phyloP scores from a whole-genome alignment of 92 coral and sea anemone species.

The Actinernus sp. region DNA sequence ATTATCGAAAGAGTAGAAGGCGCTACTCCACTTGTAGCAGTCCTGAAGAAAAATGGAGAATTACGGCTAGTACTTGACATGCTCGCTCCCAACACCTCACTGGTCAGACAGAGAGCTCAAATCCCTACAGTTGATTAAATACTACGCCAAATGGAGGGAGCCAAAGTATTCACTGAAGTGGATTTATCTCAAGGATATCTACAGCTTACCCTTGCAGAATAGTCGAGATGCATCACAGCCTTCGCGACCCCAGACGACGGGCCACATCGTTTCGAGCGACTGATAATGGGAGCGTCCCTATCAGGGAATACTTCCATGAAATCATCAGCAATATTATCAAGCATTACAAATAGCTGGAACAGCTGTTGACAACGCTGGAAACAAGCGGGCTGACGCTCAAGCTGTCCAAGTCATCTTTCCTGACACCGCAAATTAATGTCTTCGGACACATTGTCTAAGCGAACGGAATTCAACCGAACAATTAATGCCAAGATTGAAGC shows the following conservation, averaged over 20 bases:
- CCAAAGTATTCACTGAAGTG: too few relatives aligned
- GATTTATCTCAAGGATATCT: too few relatives aligned
- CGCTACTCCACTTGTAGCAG: slow-evolving; percentile 38
- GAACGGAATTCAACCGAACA: slow-evolving; percentile 51
- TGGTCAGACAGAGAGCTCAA: slow-evolving; percentile 45
- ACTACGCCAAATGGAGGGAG: slow-evolving; percentile 54
- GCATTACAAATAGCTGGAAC: slow-evolving; percentile 35
- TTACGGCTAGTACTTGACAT: slow-evolving; percentile 53
- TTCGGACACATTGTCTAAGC: slow-evolving; percentile 58
- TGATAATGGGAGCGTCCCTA: slow-evolving; percentile 39
- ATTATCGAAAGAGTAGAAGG: slow-evolving; percentile 46
- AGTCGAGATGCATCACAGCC: too few relatives aligned
- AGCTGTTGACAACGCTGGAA: slow-evolving; percentile 29
- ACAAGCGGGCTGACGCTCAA: slow-evolving; percentile 48
- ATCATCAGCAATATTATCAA: too few relatives aligned
- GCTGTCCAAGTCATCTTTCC: slow-evolving; percentile 52
- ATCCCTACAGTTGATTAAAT: slow-evolving; percentile 65
- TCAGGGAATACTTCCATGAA: slow-evolving; percentile 64
- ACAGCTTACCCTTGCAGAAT: too few relatives aligned
- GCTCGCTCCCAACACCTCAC: slow-evolving; percentile 51
- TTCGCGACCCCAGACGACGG: too few relatives aligned
- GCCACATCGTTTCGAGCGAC: too few relatives aligned
- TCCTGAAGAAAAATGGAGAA: slow-evolving; percentile 60
- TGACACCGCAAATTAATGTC: too few relatives aligned
- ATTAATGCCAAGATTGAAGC: slow-evolving; percentile 40